Base-by-base conservation (phyloP, 1,140 invertebrate species). In the Drosophila saltans region DNA sequence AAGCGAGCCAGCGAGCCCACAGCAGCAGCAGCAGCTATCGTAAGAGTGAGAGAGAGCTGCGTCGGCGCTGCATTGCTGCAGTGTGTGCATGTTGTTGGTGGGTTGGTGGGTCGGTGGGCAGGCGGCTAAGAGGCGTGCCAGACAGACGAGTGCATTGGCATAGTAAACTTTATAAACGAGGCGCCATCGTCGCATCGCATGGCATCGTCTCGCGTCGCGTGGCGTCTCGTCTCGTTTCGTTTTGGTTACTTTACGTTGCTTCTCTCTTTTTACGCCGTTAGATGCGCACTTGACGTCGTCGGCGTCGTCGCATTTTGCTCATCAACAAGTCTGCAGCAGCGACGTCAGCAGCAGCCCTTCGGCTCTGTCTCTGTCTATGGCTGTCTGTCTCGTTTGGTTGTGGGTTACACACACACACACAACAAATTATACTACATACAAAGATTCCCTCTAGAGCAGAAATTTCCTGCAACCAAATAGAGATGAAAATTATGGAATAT, bases 61-160 rank as follows among this genome's bases (percentile, higher is more conserved):
- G 78, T 45, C 30, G 45, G 55, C 71, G 63, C 66, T 67, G 70
- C 68, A 68, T 33, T 66, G 62, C 76, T 67, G 69, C 72, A 80
- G 30, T 56, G 52, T 56, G 48, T 43, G 55, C n/a, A 11, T 59
- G 59, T 33, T 45, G 26, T 16, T 16, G 16, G 16, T 16, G 16
- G 16, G 16, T 16, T 48, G 36, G 16, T 43, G 36, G 33, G 36
- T 11, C 10, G 48, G 62, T 48, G 41, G 66, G 61, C 57, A 64
- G 69, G 33, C 73, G 58, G 9, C 45, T 52, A 52, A 52, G 45
- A 52, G 45, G 45, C 45, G 72, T 66, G 68, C 80, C 83, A 89
- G 83, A 89, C 83, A 82, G 57, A 67, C 78, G 75, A 89, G 84
- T 89, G 84, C 84, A 89, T 89, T 89, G 84, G 84, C 84, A 89